Evolutionary conservation across 2,888 invertebrate species (phyloP), one percentile per base, ranked within the genome.

Genomic region (Macrostomum cliftonense): DNA sequence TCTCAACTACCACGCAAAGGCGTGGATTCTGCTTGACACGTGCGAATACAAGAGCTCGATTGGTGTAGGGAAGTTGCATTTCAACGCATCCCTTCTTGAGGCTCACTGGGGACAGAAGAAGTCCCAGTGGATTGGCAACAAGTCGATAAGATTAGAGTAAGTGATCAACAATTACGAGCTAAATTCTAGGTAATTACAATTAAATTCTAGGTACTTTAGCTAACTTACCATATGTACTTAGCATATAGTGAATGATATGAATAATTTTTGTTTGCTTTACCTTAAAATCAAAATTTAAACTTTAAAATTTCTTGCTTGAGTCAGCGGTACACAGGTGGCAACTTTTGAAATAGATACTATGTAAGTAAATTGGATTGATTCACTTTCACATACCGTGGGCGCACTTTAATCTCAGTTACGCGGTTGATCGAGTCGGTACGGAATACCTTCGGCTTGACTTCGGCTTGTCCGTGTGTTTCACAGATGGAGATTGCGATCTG

Each of bases 1-100:
- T 47, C 55, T 59, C 45, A 52, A 55, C 38, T 58, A 58, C 42
- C 55, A 58, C 14, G 57, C 55, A 47, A 56, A 47, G 12, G 56
- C 56, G 1, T 58, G 51, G 43, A 47, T 58, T 12, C 55, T 55
- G 14, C 49, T 59, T 1, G 58, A 59, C 37, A 48, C 55, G 1
- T 59, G 59, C 43, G 53, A 54, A 28, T 58, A 48, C 42, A 43
- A 52, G 9, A 42, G 56, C 1, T 38, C 17, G 39, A 50, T 52
- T 12, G 49, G 49, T 2, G 53, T 57, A 39, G 56, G 55, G 19
- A 46, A 45, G 13, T 53, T 49, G 48, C 46, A 42, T 4, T 39
- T 39, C 12, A 52, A 47, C 20, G 39, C 54, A 14, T 49, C 56
- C 1, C 39, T 57, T 14, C 52, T 57, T 39, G 54, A 52, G 16